Evolutionary conservation across 2,113 vertebrate species (phyloP).

Genomic region (Sminthopsis crassicaudata): DNA sequence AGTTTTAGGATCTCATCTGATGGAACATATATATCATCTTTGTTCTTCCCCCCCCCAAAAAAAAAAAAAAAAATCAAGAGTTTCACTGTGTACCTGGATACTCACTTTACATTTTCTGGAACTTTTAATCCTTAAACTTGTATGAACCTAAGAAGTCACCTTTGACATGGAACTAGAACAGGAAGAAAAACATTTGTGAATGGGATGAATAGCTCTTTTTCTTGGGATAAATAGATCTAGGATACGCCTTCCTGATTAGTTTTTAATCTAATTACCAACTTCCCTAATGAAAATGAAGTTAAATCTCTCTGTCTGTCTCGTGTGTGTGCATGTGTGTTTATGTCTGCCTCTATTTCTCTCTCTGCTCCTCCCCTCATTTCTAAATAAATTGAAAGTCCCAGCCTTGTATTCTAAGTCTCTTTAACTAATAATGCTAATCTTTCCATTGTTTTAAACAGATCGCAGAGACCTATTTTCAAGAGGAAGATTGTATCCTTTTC

Average conservation of each 20-base stretch:
- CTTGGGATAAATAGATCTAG: neutral
- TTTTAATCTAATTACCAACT: neutral
- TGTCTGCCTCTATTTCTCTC: slow-evolving; percentile 7
- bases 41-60: neutral
- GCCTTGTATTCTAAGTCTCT: slow-evolving; percentile 24
- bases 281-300: neutral
- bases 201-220: neutral
- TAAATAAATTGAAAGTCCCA: slow-evolving; percentile 7
- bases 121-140: slow-evolving; percentile 1
- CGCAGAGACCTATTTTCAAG: slow-evolving; percentile 94
- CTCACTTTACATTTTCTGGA: slow-evolving; percentile 1
- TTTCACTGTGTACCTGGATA: neutral
- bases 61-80: neutral
- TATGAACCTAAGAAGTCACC: neutral
- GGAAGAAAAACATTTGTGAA: neutral
- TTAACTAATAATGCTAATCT: slow-evolving; percentile 40
- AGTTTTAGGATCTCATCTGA: neutral
- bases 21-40: neutral
- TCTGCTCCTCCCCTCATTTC: slow-evolving; percentile 8
- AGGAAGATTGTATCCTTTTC: slow-evolving; percentile 97
- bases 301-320: slow-evolving; percentile 11
- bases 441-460: slow-evolving; percentile 85
- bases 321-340: too few relatives aligned
- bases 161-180: slow-evolving; percentile 1
- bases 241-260: neutral